Evolutionary conservation across 2,888 invertebrate genomes (phyloP).

Genomic region (Halocaridina rubra): DNA sequence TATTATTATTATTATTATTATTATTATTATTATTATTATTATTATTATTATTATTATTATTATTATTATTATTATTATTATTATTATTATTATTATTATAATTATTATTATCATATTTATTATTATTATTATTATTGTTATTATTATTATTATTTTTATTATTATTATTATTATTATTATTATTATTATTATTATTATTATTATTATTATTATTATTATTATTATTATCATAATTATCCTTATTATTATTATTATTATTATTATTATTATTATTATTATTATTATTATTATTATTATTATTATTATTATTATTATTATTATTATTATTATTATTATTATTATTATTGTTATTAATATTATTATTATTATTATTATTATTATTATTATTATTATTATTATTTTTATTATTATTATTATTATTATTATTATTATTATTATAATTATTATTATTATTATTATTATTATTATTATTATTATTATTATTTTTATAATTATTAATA

Average conservation of each 20-base stretch:
- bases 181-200: background rate
- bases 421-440: background rate
- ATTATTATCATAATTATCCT: background rate
- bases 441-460: background rate
- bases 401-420: background rate
- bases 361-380: background rate
- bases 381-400: background rate
- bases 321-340: background rate
- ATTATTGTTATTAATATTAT: background rate
- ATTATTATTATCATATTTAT: background rate
- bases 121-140: too few species aligned
- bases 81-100: background rate
- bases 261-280: background rate
- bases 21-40: background rate
- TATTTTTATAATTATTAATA: too few species aligned
- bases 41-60: background rate
- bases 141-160: too few species aligned
- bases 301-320: background rate
- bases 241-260: background rate
- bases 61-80: background rate
- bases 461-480: background rate
- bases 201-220: background rate
- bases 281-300: background rate
- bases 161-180: background rate
- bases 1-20: background rate